These are phyloP conservation scores for Notarius lentiginosus DNA, from an alignment of 2,113 vertebrate genomes.

Conservation along the genomic window DNA sequence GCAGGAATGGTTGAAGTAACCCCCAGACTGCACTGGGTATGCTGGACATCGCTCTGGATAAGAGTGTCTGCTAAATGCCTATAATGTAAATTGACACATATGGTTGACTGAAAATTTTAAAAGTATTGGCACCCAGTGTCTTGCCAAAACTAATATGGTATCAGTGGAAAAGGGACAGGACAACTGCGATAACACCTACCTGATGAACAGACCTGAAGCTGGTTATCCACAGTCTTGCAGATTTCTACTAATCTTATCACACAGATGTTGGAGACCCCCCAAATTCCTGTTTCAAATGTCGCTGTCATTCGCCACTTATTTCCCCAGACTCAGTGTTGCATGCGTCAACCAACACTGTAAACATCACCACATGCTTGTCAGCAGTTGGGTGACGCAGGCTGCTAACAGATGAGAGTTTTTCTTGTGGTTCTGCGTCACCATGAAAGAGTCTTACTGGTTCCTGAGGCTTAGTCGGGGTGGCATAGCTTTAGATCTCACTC, in stretches of 20 bases:
- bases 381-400: constrained; percentile 27
- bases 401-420: constrained; percentile 15
- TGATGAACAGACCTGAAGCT: background rate
- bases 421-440: constrained; percentile 29
- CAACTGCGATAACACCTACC: background rate
- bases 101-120: background rate
- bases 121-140: background rate
- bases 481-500: background rate
- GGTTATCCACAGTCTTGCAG: background rate
- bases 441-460: constrained; percentile 8
- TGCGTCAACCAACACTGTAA: background rate
- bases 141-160: background rate
- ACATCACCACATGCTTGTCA: background rate
- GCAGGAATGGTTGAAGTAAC: no score
- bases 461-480: background rate
- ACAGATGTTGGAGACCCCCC: background rate
- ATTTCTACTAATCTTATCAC: background rate
- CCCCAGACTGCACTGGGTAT: no score
- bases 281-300: background rate
- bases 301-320: background rate
- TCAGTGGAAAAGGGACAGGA: background rate
- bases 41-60: no score
- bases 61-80: no score
- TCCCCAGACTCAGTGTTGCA: background rate
- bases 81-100: background rate